Base-by-base conservation (phyloP, 1,140 invertebrate species). In the Drosophila lacteicornis region DNA sequence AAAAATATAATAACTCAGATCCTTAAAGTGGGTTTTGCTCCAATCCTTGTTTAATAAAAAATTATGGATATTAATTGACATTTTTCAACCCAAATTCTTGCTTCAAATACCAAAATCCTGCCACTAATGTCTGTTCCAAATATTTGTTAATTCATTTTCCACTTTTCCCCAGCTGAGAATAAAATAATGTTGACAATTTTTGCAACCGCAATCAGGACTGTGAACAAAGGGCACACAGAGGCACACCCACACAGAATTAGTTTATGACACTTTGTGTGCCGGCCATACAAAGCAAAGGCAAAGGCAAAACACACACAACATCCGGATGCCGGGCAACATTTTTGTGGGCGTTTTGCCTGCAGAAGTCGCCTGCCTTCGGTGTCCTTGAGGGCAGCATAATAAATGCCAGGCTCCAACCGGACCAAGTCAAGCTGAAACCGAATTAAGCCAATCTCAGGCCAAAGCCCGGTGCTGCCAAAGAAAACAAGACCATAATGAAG, bases 191-290 rank as follows among this genome's bases (percentile, higher is more conserved):
- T 80, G 68, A 80, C 76, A 67, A 71, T 74, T 74, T 79, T 79
- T 56, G 74, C 40, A 61, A 66, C 56, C 55, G 79, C 49, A 73
- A 79, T 79, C 76, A 79, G 60, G 56, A 69, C 42, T 47, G n/a
- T 17, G 56, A 40, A 76, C 73, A 57, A 79, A 69, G 60, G 68
- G 49, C 53, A 49, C 25, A 13, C 42, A 38, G 2, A 43, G 46
- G 43, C 12, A 65, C 55, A 59, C 61, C 69, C 60, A 79, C 47
- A 66, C 36, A 46, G 33, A 47, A 80, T 67, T 80, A 80, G 79
- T 80, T 80, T 80, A 80, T 80, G 77, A 79, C 77, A 80, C 76
- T 79, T 74, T 79, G 66, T 78, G 75, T 78, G 75, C 46, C 40
- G 42, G 40, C 36, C 53, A 71, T 70, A 79, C 75, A 62, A 63